Evolutionary conservation across 2,113 vertebrate species (phyloP), one percentile per base, ranked within the genome.

Genomic region (Eolophus roseicapilla): DNA sequence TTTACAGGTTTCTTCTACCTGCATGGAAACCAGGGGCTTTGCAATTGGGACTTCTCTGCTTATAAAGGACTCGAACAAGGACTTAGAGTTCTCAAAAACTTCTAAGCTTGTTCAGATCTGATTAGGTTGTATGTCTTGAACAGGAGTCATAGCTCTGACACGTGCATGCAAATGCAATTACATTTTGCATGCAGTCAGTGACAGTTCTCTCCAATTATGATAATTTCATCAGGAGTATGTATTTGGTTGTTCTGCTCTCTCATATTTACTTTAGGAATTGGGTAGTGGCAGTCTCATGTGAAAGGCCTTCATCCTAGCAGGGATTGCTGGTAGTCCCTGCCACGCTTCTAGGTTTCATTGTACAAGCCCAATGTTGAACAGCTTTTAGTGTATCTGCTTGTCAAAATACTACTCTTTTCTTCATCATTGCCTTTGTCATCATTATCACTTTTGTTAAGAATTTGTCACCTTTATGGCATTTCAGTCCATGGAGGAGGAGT

Each of bases 1-100:
- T 78, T 65, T 49, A 60, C 8, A 49, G 19, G 23, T 50, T 79
- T 84, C 29, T 18, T 78, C 39, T 43, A 68, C 35, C 68, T 92
- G 33, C 41, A 19, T 1, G 3, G 29, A 82, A 90, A 50, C 75
- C 2, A 8, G 9, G 0, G 2, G 0, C 6, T 79, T 70, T 81
- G 5, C 43, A 35, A 0, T 13, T 3, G 5, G 4, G 20, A 24
- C 52, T 70, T 81, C 89, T 87, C 37, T 86, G 13, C 25, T 64
- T 76, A 17, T 43, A 43, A 92, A 82, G n/a, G 16, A 85, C 17
- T 24, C 52, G 62, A 39, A 39, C 28, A 87, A 87, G 35, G 29
- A 37, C 11, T 49, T 80, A 9, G 1, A 60, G 10, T 31, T 93
- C 35, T 71, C 27, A 91, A 77, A 77, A 87, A 24, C 21, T 47